phyloP scores from a whole-genome alignment of 2,888 invertebrate genomes.

The Archaeoteleia sp. region DNA sequence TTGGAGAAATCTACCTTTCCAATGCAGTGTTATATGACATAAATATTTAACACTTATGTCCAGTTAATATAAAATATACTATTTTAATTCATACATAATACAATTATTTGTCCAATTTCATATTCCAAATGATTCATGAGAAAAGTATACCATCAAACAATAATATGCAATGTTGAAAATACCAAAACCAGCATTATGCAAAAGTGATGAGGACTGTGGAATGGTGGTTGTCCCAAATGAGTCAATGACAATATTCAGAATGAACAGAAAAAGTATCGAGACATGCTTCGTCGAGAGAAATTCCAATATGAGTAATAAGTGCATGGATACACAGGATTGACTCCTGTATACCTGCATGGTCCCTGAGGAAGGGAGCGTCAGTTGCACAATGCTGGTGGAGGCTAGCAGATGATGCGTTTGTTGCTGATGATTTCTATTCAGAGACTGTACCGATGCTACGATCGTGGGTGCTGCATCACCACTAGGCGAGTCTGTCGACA shows the following conservation, averaged over 20 bases:
- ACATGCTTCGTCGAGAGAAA: conserved; percentile 29
- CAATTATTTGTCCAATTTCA: too few relatives aligned
- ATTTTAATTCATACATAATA: too few relatives aligned
- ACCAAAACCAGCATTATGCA: conserved; percentile 72
- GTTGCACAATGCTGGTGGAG: conserved; percentile 89
- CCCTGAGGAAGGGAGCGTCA: conserved; percentile 80
- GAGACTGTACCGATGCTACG: conserved; percentile 78
- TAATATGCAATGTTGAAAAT: conserved; percentile 12
- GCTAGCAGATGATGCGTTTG: conserved; percentile 77
- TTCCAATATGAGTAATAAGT: conserved; percentile 56
- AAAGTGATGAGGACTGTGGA: conserved; percentile 35
- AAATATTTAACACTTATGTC: too few relatives aligned
- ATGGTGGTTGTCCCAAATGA: neutral
- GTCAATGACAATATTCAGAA: neutral
- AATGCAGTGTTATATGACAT: too few relatives aligned
- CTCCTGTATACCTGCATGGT: conserved; percentile 73
- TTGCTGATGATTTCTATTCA: conserved; percentile 74
- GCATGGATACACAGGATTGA: conserved; percentile 67
- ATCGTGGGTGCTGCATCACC: conserved; percentile 76
- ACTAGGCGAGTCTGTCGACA: conserved; percentile 77
- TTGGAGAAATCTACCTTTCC: too few relatives aligned
- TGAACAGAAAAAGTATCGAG: conserved; percentile 15
- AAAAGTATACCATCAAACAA: neutral
- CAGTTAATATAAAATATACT: too few relatives aligned
- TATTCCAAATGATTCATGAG: conserved; percentile 1